Percentiles rank a stretch among this genome's conserved stretches.
These are phyloP conservation scores for Xylocopa sonorina DNA, from an alignment of 1,140 invertebrate species.

Conservation along the genomic window DNA sequence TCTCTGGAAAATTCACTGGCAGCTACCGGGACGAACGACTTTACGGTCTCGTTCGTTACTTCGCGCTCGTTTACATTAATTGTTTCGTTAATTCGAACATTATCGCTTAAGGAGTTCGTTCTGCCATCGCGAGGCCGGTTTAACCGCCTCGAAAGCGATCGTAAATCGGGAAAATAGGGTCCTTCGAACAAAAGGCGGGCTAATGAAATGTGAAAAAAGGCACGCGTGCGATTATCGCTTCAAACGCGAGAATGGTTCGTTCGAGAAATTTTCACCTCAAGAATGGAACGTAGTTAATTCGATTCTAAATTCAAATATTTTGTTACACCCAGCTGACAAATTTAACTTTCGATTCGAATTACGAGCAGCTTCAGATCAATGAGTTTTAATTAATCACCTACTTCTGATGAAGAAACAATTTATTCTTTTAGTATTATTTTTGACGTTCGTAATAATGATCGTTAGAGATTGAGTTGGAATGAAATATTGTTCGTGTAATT, in stretches of 20 bases:
- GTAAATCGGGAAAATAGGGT: neutral
- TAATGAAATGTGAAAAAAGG: slow-evolving; percentile 19
- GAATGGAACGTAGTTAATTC: no score
- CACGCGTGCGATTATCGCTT: neutral
- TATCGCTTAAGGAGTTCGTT: neutral
- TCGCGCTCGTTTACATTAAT: slow-evolving; percentile 30
- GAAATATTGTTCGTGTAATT: neutral
- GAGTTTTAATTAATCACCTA: no score
- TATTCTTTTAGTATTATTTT: neutral
- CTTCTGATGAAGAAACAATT: no score
- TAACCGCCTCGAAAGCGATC: neutral
- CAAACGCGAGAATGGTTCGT: neutral
- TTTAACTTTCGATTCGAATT: no score
- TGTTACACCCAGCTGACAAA: no score
- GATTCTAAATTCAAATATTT: no score
- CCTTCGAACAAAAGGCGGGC: neutral
- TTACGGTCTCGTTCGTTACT: neutral
- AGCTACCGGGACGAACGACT: neutral
- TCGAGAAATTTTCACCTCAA: no score
- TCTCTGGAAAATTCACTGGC: neutral
- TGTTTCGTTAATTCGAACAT: slow-evolving; percentile 27
- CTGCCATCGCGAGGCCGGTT: neutral
- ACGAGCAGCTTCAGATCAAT: no score
- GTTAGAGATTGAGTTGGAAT: neutral
- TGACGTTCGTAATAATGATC: neutral